A percentile compares a stretch with the other conserved stretches of the same genome.
phyloP scores from a whole-genome alignment of 1,140 invertebrate species.

The Plectrocnemia conspersa region DNA sequence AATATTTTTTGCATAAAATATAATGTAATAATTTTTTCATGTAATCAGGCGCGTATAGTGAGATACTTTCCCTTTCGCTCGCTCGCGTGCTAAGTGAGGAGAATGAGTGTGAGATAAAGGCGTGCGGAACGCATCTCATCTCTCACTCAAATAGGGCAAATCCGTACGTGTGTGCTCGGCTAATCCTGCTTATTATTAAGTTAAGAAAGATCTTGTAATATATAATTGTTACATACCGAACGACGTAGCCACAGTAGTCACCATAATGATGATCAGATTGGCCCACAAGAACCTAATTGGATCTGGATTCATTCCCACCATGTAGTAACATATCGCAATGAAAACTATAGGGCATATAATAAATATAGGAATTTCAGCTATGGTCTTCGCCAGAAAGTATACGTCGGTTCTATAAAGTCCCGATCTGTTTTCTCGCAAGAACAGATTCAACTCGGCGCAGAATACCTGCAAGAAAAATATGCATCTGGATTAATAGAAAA shows the following conservation, averaged over 20 bases:
- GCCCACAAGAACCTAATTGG: constrained; percentile 70
- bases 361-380: constrained; percentile 82
- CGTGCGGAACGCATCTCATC: background rate
- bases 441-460: constrained; percentile 85
- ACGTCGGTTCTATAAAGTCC: constrained; percentile 90
- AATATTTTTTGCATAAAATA: too few species aligned
- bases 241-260: constrained; percentile 86
- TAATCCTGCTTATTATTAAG: too few species aligned
- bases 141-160: too few species aligned
- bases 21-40: too few species aligned
- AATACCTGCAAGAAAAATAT: constrained; percentile 68
- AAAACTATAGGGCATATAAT: constrained; percentile 79
- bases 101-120: too few species aligned
- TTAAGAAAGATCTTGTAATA: too few species aligned
- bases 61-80: too few species aligned
- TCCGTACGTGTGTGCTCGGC: too few species aligned
- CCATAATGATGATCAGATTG: constrained; percentile 68
- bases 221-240: constrained; percentile 72
- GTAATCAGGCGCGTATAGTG: too few species aligned
- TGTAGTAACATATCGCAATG: constrained; percentile 79
- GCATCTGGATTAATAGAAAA: background rate
- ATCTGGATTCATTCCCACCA: constrained; percentile 76
- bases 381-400: constrained; percentile 88
- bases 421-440: constrained; percentile 84
- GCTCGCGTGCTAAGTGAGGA: too few species aligned